These are phyloP conservation scores for Ophion ventricosus DNA, from an alignment of 2,888 invertebrate genomes.

Conservation along the genomic window DNA sequence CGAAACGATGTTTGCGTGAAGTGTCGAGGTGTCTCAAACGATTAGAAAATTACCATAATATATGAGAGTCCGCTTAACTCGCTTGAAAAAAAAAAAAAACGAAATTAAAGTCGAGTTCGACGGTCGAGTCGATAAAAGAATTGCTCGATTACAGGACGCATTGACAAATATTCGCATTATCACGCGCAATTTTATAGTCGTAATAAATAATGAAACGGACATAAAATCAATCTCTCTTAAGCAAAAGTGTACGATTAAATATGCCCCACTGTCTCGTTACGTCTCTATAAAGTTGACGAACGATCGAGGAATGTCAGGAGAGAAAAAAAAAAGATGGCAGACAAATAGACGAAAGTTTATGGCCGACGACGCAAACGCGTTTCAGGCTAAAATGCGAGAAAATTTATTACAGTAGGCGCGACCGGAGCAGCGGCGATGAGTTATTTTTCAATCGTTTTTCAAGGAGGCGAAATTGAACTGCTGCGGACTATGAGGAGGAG, in stretches of 20 bases:
- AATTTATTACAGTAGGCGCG: slow-evolving; percentile 27
- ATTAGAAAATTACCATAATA: slow-evolving; percentile 79
- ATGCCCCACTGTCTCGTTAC: slow-evolving; percentile 6
- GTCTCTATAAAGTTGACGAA: not conserved
- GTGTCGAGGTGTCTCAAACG: slow-evolving; percentile 79
- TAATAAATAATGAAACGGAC: slow-evolving; percentile 20
- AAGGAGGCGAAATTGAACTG: slow-evolving; percentile 22
- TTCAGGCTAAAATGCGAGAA: slow-evolving; percentile 24
- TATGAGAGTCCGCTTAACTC: slow-evolving; percentile 47
- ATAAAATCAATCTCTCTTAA: slow-evolving; percentile 17
- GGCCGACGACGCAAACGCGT: slow-evolving; percentile 5
- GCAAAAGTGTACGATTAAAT: slow-evolving; percentile 7
- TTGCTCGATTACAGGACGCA: slow-evolving; percentile 33
- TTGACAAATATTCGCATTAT: slow-evolving; percentile 24
- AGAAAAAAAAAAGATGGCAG: not conserved
- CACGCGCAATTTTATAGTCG: slow-evolving; percentile 26
- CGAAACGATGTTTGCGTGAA: slow-evolving; percentile 68
- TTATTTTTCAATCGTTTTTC: slow-evolving; percentile 52
- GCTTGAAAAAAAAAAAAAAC: slow-evolving; percentile 32
- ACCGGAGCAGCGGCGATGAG: slow-evolving; percentile 4
- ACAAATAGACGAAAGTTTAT: slow-evolving; percentile 19
- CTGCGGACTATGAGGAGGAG: slow-evolving; percentile 3
- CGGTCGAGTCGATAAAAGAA: slow-evolving; percentile 12
- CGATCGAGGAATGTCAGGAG: not conserved
- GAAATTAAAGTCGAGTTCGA: not conserved